Conservation (phyloP, 2,113 vertebrate genomes). For the Beaufortia kweichowensis region DNA sequence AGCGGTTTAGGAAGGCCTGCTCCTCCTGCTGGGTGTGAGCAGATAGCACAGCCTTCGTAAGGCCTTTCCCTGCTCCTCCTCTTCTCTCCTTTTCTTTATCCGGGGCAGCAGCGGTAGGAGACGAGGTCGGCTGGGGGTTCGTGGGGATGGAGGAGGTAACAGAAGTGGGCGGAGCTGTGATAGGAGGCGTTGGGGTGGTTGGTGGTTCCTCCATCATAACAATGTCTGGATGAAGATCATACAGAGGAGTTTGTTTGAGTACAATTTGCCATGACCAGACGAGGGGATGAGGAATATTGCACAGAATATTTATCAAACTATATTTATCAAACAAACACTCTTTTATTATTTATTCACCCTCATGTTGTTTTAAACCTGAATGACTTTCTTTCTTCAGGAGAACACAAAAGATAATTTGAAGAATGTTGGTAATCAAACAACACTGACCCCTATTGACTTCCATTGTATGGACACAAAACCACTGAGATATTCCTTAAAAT, state of each 20-base stretch:
- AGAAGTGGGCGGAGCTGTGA: conserved; percentile 5
- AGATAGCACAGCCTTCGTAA: conserved; percentile 88
- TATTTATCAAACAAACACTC: too few relatives aligned
- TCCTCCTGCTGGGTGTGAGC: conserved; percentile 89
- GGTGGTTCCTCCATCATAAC: conserved; percentile 79
- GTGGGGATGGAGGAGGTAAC: neutral
- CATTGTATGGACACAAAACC: too few relatives aligned
- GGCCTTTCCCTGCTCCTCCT: conserved; percentile 70
- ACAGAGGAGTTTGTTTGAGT: neutral
- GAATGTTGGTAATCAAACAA: too few relatives aligned
- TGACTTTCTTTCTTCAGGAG: too few relatives aligned
- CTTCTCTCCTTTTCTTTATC: conserved; percentile 60
- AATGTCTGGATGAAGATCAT: conserved; percentile 73
- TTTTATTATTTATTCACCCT: too few relatives aligned
- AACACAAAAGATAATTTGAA: too few relatives aligned
- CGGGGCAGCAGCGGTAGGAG: conserved; percentile 21
- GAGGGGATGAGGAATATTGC: too few relatives aligned
- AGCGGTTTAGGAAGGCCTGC: conserved; percentile 84
- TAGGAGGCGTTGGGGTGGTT: conserved; percentile 62
- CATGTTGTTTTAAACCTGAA: too few relatives aligned
- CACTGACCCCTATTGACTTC: too few relatives aligned
- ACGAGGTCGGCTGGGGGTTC: conserved; percentile 33
- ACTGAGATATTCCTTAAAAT: too few relatives aligned
- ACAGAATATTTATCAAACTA: neutral
- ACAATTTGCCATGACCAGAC: too few relatives aligned